Base-by-base conservation (phyloP, 1,140 invertebrate genomes). In the Drosophila bipectinata region DNA sequence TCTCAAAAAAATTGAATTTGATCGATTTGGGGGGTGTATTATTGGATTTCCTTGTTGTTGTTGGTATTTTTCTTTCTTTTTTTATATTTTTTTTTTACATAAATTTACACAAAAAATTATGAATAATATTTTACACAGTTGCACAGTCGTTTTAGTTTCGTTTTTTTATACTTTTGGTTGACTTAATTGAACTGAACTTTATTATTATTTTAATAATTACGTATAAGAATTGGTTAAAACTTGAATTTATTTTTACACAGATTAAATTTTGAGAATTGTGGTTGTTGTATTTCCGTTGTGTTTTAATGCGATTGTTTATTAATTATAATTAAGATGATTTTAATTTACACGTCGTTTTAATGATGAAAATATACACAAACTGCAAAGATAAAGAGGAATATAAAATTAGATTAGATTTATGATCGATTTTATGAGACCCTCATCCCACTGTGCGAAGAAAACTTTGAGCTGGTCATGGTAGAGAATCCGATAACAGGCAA, bases 341-440 rank as follows among this genome's bases (percentile, higher is more conserved):
- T 83, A 88, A 83, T 88, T 73, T 88, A 88, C 83, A 88, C 83
- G 83, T 72, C 83, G 83, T 77, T 88, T 78, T 73, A 83, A 88
- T 88, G 83, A 88, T 88, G 83, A 89, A 88, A 89, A 88, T 88
- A 87, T 87, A 87, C 82, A 85, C 83, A 88, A 83, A 88, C 83
- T 88, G 83, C 8, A 88, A 88, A 55, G 83, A 88, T 8, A 84
- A 49, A 77, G 1, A 61, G 3, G 18, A 21, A 8, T 28, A 3
- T 2, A 41, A 34, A 48, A 47, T 37, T 4, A 0, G 2, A 54
- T 52, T 54, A 78, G 21, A 44, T 44, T 44, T 21, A 15, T 9
- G 18, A 14, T 18, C 8, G n/a, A 10, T 57, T 57, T 54, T 34
- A 47, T 47, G 21, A 6, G 6, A 4, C 28, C 8, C 21, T 52